A percentile compares a stretch with the other conserved stretches of the same genome.
These are phyloP conservation scores for Patiria miniata DNA, from an alignment of 35 echinoderm and acorn worm genomes.

Conservation along the genomic window DNA sequence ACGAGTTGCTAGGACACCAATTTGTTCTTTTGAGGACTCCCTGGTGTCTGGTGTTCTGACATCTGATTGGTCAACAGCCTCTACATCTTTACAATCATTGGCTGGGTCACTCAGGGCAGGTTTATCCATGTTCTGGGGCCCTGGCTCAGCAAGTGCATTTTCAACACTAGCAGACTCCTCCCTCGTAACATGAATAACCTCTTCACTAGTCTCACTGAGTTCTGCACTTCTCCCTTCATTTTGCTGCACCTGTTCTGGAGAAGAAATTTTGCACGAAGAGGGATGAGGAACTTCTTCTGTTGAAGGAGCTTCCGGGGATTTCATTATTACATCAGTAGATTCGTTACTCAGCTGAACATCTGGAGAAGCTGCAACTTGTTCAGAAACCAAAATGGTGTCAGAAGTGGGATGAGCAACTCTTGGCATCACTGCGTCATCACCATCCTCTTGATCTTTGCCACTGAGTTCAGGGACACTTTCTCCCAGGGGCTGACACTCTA, in stretches of 20 bases:
- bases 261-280: too few species aligned
- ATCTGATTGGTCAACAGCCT: neutral
- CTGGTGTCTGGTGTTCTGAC: too few species aligned
- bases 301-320: too few species aligned
- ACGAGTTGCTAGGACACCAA: too few species aligned
- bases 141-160: neutral
- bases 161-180: neutral
- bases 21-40: too few species aligned
- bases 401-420: neutral
- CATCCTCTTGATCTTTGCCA: neutral
- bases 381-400: neutral
- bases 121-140: conserved; percentile 19
- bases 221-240: too few species aligned
- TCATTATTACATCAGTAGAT: neutral
- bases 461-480: too few species aligned
- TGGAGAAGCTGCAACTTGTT: neutral
- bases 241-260: too few species aligned
- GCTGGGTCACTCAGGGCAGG: neutral
- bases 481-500: neutral
- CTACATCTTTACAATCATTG: neutral
- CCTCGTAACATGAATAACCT: neutral
- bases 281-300: too few species aligned
- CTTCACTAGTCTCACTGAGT: neutral
- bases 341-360: neutral
- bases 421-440: neutral